phyloP scores from a whole-genome alignment of 2,797 vertebrate genomes.

The Pantherophis vulpinus region DNA sequence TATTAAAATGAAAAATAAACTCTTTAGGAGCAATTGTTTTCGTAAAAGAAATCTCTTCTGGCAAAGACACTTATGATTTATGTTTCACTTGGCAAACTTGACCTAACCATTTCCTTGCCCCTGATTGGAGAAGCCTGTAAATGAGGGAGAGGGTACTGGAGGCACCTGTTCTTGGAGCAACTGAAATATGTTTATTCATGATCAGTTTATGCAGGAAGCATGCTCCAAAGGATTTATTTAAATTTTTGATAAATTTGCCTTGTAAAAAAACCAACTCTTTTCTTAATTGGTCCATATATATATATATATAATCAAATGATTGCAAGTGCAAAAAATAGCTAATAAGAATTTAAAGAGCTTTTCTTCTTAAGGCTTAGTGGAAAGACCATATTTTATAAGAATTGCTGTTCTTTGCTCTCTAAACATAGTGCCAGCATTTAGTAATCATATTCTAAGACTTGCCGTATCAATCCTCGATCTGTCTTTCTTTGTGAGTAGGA shows the following conservation, averaged over 20 bases:
- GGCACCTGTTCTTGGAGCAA: conserved; percentile 63
- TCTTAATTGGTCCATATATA: conserved; percentile 61
- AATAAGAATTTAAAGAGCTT: conserved; percentile 56
- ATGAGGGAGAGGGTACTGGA: conserved; percentile 48
- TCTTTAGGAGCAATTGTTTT: conserved; percentile 67
- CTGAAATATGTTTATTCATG: conserved; percentile 68
- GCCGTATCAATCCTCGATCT: conserved; percentile 14
- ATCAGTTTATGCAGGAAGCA: conserved; percentile 60
- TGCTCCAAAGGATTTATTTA: conserved; percentile 64
- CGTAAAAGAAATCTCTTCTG: conserved; percentile 69
- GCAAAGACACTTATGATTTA: conserved; percentile 65
- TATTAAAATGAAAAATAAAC: conserved; percentile 65
- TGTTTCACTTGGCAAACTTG: conserved; percentile 66
- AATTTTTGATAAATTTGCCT: conserved; percentile 66
- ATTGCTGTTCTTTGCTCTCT: conserved; percentile 22
- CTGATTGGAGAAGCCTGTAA: conserved; percentile 55
- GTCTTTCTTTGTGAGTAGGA: conserved; percentile 35
- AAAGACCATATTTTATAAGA: conserved; percentile 39
- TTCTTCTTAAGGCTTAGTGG: neutral
- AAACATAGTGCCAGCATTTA: neutral
- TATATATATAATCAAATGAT: conserved; percentile 19
- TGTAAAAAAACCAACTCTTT: conserved; percentile 59
- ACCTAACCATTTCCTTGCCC: conserved; percentile 61
- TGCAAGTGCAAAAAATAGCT: conserved; percentile 58
- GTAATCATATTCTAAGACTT: conserved; percentile 2